Evolutionary conservation across 2,888 invertebrate species (phyloP).

Genomic region (Scaptodrosophila latifasciaeformis): DNA sequence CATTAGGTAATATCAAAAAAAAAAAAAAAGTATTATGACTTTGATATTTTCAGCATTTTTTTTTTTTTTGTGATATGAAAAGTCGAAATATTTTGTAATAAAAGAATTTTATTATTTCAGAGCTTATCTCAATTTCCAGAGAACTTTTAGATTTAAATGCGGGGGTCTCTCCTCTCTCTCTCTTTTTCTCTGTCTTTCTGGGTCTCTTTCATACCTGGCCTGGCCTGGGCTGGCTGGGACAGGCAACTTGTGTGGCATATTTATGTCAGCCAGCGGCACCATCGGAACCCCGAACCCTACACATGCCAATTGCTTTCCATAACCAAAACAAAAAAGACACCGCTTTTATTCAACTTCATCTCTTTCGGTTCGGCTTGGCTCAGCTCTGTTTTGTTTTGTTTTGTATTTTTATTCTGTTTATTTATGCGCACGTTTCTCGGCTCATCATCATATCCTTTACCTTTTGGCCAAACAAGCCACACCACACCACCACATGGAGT

Average conservation of each 20-base stretch:
- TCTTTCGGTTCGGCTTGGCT: background rate
- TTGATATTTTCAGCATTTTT: no score
- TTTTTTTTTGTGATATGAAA: no score
- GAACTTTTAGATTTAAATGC: no score
- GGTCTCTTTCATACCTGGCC: no score
- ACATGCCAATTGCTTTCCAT: constrained; percentile 52
- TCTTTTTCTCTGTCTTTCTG: no score
- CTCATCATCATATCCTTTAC: background rate
- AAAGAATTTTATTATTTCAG: no score
- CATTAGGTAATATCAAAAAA: no score
- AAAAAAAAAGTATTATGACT: no score
- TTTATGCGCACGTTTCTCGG: constrained; percentile 54
- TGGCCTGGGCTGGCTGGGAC: constrained; percentile 1
- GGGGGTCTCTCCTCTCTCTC: no score
- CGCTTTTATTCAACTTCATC: background rate
- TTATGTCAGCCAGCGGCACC: constrained; percentile 52
- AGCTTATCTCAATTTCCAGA: no score
- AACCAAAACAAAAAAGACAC: constrained; percentile 5
- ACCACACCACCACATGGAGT: background rate
- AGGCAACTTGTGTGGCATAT: constrained; percentile 51
- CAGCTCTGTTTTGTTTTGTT: constrained; percentile 5
- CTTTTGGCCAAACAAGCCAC: background rate
- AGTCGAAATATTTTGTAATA: no score
- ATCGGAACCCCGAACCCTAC: constrained; percentile 1
- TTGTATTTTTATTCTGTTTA: constrained; percentile 35